Evolutionary conservation across 2,113 vertebrate species (phyloP).

Genomic region (Leucopsar rothschildi): DNA sequence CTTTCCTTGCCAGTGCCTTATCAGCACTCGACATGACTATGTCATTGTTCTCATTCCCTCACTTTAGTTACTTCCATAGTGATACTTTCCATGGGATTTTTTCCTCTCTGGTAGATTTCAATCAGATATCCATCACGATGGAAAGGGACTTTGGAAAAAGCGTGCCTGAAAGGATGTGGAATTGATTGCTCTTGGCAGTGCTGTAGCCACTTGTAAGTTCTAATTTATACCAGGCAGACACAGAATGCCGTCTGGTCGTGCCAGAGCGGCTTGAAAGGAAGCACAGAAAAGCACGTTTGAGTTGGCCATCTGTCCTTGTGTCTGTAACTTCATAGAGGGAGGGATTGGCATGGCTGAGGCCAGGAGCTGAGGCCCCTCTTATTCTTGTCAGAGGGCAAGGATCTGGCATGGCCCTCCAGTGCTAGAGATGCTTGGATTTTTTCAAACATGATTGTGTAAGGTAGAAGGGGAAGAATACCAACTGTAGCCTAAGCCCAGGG

Average conservation of each 20-base stretch:
- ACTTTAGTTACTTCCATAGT: not conserved
- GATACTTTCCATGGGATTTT: not conserved
- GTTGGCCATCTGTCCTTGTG: constrained; percentile 29
- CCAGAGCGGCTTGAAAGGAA: constrained; percentile 29
- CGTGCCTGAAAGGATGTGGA: not conserved
- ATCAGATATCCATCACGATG: not conserved
- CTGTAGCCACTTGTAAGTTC: not conserved
- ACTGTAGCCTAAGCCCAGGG: not conserved
- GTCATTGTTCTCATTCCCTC: not conserved
- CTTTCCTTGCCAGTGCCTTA: not conserved
- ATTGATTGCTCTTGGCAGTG: constrained; percentile 12
- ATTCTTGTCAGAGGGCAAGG: not conserved
- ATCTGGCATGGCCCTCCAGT: not conserved
- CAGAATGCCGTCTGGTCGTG: not conserved
- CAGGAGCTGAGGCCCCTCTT: not conserved
- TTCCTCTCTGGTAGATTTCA: not conserved
- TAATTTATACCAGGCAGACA: constrained; percentile 27
- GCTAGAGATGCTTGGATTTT: not conserved
- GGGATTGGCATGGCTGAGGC: not conserved
- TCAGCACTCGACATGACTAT: accelerated
- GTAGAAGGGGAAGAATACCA: not conserved
- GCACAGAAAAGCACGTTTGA: not conserved
- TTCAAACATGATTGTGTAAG: not conserved
- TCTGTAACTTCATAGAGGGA: not conserved
- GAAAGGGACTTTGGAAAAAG: not conserved